Evolutionary conservation across 2,888 invertebrate species (phyloP).

Genomic region (Orchesella flavescens): DNA sequence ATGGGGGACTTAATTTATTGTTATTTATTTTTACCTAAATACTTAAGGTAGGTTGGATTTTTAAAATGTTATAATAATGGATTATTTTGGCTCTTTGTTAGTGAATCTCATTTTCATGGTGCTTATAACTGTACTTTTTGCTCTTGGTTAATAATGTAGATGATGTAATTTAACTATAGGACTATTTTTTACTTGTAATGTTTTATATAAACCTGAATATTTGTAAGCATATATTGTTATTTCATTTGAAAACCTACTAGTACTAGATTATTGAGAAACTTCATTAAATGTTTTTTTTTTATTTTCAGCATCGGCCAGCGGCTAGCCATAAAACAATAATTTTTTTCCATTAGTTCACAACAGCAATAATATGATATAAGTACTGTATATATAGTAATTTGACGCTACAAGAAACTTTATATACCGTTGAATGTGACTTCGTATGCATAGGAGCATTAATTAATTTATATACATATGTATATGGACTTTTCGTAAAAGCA

Average conservation of each 20-base stretch:
- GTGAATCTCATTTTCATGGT: slow-evolving; percentile 52
- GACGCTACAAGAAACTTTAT: no score
- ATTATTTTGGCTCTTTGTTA: background rate
- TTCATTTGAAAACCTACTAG: no score
- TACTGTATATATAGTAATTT: no score
- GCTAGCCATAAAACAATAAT: slow-evolving; percentile 12
- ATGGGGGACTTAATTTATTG: slow-evolving; percentile 10
- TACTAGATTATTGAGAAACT: no score
- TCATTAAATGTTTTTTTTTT: no score
- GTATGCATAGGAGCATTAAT: no score
- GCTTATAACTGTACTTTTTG: slow-evolving; percentile 43
- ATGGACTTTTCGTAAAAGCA: background rate
- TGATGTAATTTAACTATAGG: background rate
- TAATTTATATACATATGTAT: background rate
- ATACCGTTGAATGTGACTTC: no score
- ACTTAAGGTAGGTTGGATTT: background rate
- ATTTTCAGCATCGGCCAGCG: slow-evolving; percentile 4
- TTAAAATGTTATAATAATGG: background rate
- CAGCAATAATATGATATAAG: no score
- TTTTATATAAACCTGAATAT: no score
- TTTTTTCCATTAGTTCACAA: no score
- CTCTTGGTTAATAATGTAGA: slow-evolving; percentile 2
- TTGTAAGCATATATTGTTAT: no score
- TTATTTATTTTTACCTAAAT: slow-evolving; percentile 15
- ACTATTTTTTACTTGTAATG: no score